A percentile compares a stretch with the other conserved stretches of the same genome.
These are phyloP conservation scores for Drosophila rubida DNA, from an alignment of 2,888 invertebrate species.

Conservation along the genomic window DNA sequence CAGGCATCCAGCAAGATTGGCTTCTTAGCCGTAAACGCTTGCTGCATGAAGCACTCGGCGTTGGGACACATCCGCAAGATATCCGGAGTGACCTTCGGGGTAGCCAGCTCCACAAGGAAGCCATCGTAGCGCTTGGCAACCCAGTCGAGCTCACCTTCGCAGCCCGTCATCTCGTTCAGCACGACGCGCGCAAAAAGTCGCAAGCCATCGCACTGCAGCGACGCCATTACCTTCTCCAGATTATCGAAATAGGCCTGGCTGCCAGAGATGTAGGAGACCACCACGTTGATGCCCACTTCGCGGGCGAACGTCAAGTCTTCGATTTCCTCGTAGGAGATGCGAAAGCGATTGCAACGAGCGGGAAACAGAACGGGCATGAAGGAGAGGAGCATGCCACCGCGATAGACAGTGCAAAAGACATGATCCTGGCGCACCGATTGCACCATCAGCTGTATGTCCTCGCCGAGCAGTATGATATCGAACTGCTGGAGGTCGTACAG, in stretches of 20 bases:
- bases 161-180: constrained; percentile 65
- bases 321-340: constrained; percentile 80
- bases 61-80: constrained; percentile 69
- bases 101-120: constrained; percentile 67
- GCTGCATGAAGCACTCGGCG: constrained; percentile 65
- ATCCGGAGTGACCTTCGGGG: constrained; percentile 33
- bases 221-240: constrained; percentile 50
- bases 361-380: constrained; percentile 79
- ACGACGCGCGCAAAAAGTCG: constrained; percentile 74
- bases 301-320: constrained; percentile 82
- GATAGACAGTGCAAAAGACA: constrained; percentile 67
- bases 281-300: constrained; percentile 76
- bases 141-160: constrained; percentile 66
- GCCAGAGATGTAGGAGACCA: constrained; percentile 70
- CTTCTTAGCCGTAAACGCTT: constrained; percentile 63
- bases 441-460: constrained; percentile 72
- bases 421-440: constrained; percentile 22
- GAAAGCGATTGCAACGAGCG: constrained; percentile 54
- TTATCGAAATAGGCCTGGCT: constrained; percentile 57
- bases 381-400: constrained; percentile 61
- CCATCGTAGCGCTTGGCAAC: constrained; percentile 76
- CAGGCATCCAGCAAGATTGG: constrained; percentile 73
- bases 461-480: constrained; percentile 79
- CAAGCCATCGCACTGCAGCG: constrained; percentile 63
- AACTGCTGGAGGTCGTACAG: constrained; percentile 62